Evolutionary conservation across 1,140 invertebrate genomes (phyloP).

Genomic region (Carposina sasakii): DNA sequence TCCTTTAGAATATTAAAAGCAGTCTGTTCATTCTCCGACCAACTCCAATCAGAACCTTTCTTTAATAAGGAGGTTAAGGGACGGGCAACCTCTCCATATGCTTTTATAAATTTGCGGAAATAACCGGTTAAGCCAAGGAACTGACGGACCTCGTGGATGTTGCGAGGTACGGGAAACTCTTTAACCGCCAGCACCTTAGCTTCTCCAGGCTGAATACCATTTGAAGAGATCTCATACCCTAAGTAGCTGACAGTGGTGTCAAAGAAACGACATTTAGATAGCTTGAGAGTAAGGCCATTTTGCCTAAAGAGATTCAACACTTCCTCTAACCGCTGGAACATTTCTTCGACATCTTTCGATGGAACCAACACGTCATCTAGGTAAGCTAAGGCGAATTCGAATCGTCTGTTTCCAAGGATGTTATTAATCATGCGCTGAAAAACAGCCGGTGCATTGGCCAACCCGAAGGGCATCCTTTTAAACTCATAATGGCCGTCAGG

Average conservation of each 20-base stretch:
- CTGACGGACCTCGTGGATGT: conserved; percentile 12
- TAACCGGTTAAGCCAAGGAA: conserved; percentile 16
- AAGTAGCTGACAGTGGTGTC: conserved; percentile 17
- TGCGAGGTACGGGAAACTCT: conserved; percentile 23
- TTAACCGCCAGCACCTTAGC: conserved; percentile 3
- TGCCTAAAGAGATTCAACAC: conserved; percentile 9
- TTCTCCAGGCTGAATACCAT: background rate
- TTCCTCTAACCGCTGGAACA: background rate
- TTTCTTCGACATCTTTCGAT: conserved; percentile 17
- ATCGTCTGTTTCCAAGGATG: background rate
- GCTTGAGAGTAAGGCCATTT: conserved; percentile 12
- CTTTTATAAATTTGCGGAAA: conserved; percentile 29
- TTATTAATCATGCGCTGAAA: conserved; percentile 28
- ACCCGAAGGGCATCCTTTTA: conserved; percentile 30
- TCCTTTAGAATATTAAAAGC: conserved; percentile 29
- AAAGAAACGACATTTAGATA: conserved; percentile 12
- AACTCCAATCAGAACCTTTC: conserved; percentile 30
- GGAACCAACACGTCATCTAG: conserved; percentile 24
- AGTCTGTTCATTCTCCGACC: conserved; percentile 19
- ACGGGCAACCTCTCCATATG: conserved; percentile 20
- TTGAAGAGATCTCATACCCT: conserved; percentile 1
- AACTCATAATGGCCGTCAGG: conserved; percentile 36
- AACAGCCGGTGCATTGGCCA: conserved; percentile 28
- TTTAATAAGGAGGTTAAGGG: conserved; percentile 31
- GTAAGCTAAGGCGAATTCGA: conserved; percentile 13